Evolutionary conservation across 2,888 invertebrate genomes (phyloP).

Genomic region (Vandiemenella viatica): DNA sequence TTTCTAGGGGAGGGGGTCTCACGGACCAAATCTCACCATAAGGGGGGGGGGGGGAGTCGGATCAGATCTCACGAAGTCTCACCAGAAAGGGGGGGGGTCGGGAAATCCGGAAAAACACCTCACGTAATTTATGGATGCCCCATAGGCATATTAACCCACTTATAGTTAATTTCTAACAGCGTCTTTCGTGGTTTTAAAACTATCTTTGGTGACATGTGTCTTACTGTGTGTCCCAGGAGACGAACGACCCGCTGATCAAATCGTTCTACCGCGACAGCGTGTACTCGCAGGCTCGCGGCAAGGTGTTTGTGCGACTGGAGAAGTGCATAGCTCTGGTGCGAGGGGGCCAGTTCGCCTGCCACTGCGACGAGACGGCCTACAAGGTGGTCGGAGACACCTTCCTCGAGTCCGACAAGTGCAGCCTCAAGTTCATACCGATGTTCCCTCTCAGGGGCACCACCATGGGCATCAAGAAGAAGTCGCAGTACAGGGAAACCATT

Average conservation of each 20-base stretch:
- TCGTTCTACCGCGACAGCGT: neutral
- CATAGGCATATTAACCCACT: no score
- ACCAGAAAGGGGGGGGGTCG: no score
- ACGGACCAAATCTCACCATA: no score
- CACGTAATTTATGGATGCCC: no score
- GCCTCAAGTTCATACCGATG: neutral
- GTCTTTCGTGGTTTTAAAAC: no score
- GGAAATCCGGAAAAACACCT: no score
- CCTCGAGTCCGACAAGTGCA: conserved; percentile 5
- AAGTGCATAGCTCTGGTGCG: neutral
- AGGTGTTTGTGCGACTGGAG: neutral
- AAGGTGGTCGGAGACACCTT: neutral
- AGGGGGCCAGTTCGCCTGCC: neutral
- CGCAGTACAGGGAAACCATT: conserved; percentile 1
- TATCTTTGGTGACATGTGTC: no score
- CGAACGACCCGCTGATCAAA: neutral
- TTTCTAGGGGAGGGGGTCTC: no score
- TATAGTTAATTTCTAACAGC: no score
- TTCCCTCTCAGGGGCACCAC: neutral
- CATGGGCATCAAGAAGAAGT: neutral
- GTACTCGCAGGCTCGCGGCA: neutral
- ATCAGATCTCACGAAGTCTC: no score
- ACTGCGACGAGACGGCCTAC: neutral
- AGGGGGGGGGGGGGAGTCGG: no score
- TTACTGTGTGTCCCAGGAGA: neutral